Conservation (phyloP, 2,888 invertebrate genomes). For the Ophioninae sp. region DNA sequence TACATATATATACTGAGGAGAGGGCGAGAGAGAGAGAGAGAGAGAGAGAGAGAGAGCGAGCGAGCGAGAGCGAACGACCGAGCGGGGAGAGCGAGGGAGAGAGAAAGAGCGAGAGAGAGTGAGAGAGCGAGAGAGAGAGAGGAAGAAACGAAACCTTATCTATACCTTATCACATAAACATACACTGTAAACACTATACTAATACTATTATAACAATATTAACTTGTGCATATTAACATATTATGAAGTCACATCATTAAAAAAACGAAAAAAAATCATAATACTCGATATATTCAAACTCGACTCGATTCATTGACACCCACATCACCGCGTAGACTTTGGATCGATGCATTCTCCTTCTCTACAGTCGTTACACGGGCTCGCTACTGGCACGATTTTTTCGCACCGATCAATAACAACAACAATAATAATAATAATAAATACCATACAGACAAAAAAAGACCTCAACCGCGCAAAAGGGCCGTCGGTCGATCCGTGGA, state of each 20-base stretch:
- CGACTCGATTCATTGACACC: constrained; percentile 80
- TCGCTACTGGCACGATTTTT: background rate
- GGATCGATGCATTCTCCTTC: background rate
- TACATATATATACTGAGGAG: constrained; percentile 55
- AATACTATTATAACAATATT: constrained; percentile 77
- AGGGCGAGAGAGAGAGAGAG: background rate
- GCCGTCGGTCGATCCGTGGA: background rate
- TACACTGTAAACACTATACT: constrained; percentile 76
- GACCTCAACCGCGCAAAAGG: too few species aligned
- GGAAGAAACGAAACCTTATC: constrained; percentile 68
- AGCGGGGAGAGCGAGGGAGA: too few species aligned
- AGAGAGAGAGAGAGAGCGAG: too few species aligned
- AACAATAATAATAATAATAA: background rate
- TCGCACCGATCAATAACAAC: background rate
- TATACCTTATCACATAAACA: constrained; percentile 75
- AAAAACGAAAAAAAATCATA: constrained; percentile 63
- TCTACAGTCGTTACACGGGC: background rate
- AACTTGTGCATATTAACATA: constrained; percentile 81
- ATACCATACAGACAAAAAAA: background rate
- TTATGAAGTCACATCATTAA: constrained; percentile 81
- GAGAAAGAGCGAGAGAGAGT: too few species aligned
- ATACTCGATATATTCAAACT: constrained; percentile 66
- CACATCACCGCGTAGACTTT: constrained; percentile 73
- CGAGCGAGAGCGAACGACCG: too few species aligned
- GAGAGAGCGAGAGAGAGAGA: constrained; percentile 2